phyloP scores from a whole-genome alignment of 2,797 vertebrate genomes.

The Centropyge bicolor region DNA sequence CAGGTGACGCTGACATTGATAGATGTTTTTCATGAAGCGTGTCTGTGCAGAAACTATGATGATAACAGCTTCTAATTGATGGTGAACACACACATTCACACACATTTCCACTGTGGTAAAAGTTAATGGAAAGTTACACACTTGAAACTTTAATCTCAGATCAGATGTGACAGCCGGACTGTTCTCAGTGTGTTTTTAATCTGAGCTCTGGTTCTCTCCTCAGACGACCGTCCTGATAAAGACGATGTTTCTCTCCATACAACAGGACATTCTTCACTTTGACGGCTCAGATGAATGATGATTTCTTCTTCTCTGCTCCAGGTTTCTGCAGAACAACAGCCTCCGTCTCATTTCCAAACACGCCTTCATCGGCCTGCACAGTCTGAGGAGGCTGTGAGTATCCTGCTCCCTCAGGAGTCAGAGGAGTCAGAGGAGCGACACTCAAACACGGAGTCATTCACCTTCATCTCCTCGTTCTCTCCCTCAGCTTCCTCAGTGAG shows the following conservation, averaged over 20 bases:
- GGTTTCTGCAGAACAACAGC: conserved; percentile 89
- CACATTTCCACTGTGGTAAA: not conserved
- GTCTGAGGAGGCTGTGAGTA: conserved; percentile 87
- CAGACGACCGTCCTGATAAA: not conserved
- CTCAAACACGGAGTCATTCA: not conserved
- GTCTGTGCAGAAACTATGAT: not conserved
- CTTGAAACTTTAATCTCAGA: not conserved
- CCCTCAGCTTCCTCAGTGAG: conserved; percentile 86
- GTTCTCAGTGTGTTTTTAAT: conserved; percentile 5
- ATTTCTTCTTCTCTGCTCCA: conserved; percentile 36
- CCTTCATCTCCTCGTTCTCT: not conserved
- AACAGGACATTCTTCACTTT: not conserved
- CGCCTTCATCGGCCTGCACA: conserved; percentile 86
- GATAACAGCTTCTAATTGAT: not conserved
- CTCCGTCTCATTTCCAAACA: conserved; percentile 83
- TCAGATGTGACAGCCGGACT: too few relatives aligned
- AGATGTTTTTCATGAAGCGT: not conserved
- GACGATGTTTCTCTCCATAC: not conserved
- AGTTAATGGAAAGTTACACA: not conserved
- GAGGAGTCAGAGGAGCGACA: not conserved
- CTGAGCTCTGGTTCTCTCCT: not conserved
- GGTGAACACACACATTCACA: not conserved
- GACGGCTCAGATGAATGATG: not conserved
- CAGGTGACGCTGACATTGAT: not conserved
- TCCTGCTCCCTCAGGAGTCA: too few relatives aligned